Evolutionary conservation across 2,888 invertebrate species (phyloP).

Genomic region (Acleris holmiana): DNA sequence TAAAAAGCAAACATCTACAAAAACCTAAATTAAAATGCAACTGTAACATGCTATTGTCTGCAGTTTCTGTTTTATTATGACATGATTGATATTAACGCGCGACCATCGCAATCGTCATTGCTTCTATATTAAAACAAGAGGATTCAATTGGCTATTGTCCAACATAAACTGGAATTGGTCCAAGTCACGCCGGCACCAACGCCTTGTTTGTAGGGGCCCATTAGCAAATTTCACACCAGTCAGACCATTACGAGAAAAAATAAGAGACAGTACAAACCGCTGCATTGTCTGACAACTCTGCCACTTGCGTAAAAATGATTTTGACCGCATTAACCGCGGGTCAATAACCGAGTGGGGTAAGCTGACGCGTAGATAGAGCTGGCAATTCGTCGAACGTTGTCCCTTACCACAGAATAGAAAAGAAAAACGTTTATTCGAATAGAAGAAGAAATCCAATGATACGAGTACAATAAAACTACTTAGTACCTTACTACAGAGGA

Average conservation of each 20-base stretch:
- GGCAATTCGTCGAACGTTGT: too few relatives aligned
- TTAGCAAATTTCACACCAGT: constrained; percentile 58
- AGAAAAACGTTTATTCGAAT: too few relatives aligned
- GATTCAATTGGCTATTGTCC: constrained; percentile 61
- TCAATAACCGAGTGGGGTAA: not conserved
- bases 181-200: constrained; percentile 57
- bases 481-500: too few relatives aligned
- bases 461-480: too few relatives aligned
- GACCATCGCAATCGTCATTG: constrained; percentile 51
- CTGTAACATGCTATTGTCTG: not conserved
- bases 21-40: too few relatives aligned
- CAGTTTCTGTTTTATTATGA: not conserved
- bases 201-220: constrained; percentile 59
- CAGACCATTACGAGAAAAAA: constrained; percentile 35
- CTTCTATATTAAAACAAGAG: constrained; percentile 57
- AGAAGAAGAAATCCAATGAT: too few relatives aligned
- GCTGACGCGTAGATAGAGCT: too few relatives aligned
- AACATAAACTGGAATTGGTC: constrained; percentile 59
- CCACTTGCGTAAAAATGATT: not conserved
- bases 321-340: not conserved
- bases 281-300: not conserved
- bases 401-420: too few relatives aligned
- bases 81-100: constrained; percentile 46
- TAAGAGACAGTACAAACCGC: constrained; percentile 20
- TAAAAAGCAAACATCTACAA: too few relatives aligned